A percentile compares a stretch with the other conserved stretches of the same genome.
phyloP scores from a whole-genome alignment of 2,888 invertebrate species.

The Portevinia maculata region DNA sequence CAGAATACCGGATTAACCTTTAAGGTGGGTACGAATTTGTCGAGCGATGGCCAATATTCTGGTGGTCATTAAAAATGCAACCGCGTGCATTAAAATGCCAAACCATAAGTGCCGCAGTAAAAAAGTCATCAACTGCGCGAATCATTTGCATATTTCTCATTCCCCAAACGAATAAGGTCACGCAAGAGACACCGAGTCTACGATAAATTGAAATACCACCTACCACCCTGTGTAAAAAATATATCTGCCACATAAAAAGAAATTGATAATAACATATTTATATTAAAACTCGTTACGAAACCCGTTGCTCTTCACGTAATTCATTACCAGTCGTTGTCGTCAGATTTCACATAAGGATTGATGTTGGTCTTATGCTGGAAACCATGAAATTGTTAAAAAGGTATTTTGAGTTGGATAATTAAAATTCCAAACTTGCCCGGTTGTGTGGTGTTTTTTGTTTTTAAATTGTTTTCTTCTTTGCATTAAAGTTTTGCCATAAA shows the following conservation, averaged over 20 bases:
- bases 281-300: conserved; percentile 63
- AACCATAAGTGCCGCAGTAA: conserved; percentile 35
- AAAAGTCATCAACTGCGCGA: conserved; percentile 23
- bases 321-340: conserved; percentile 55
- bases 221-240: conserved; percentile 1
- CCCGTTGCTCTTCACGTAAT: conserved; percentile 52
- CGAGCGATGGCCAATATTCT: neutral
- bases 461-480: conserved; percentile 34
- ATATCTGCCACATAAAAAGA: conserved; percentile 16
- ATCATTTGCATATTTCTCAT: conserved; percentile 64
- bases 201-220: conserved; percentile 48
- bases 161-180: conserved; percentile 70
- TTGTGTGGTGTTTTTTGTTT: conserved; percentile 11
- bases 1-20: conserved; percentile 17
- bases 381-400: conserved; percentile 7
- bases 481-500: conserved; percentile 49
- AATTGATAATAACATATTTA: conserved; percentile 31
- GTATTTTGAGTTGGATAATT: conserved; percentile 45
- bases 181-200: conserved; percentile 68
- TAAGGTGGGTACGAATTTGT: neutral
- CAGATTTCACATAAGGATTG: conserved; percentile 21
- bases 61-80: conserved; percentile 54
- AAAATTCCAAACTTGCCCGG: conserved; percentile 63
- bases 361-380: neutral
- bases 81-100: conserved; percentile 38